phyloP scores from a whole-genome alignment of 1,140 invertebrate genomes.

The Cotesia typhae region DNA sequence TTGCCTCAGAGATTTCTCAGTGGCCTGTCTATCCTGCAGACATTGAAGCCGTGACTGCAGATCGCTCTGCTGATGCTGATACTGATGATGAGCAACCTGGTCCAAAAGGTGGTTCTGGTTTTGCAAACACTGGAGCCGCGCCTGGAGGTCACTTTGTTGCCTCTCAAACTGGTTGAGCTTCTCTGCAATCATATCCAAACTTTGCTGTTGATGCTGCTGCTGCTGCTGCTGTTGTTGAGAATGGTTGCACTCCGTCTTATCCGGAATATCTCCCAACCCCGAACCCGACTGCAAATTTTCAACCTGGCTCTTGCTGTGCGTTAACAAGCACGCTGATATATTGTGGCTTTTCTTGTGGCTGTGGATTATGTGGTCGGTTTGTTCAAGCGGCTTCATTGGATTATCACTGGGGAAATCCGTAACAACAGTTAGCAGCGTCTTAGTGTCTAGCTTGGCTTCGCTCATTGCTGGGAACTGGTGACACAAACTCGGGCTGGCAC shows the following conservation, averaged over 20 bases:
- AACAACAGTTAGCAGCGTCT: slow-evolving; percentile 53
- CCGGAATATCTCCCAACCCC: slow-evolving; percentile 42
- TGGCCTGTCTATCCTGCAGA: slow-evolving; percentile 52
- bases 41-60: slow-evolving; percentile 56
- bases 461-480: slow-evolving; percentile 59
- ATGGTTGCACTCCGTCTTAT: slow-evolving; percentile 44
- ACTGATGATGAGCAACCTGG: slow-evolving; percentile 61
- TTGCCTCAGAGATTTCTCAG: slow-evolving; percentile 51
- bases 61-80: slow-evolving; percentile 58
- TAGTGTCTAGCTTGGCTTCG: slow-evolving; percentile 59
- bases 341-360: slow-evolving; percentile 61
- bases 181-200: slow-evolving; percentile 59
- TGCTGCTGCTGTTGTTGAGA: slow-evolving; percentile 42
- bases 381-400: slow-evolving; percentile 52
- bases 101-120: slow-evolving; percentile 63
- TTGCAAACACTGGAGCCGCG: slow-evolving; percentile 60
- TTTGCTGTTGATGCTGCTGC: slow-evolving; percentile 59
- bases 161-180: slow-evolving; percentile 62
- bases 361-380: slow-evolving; percentile 62
- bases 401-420: slow-evolving; percentile 55
- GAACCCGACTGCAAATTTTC: slow-evolving; percentile 49
- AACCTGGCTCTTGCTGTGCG: slow-evolving; percentile 55
- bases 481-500: slow-evolving; percentile 59
- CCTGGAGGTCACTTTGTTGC: slow-evolving; percentile 61
- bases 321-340: slow-evolving; percentile 44